Conservation (phyloP, 1,140 invertebrate genomes). For the Drosophila eugracilis region DNA sequence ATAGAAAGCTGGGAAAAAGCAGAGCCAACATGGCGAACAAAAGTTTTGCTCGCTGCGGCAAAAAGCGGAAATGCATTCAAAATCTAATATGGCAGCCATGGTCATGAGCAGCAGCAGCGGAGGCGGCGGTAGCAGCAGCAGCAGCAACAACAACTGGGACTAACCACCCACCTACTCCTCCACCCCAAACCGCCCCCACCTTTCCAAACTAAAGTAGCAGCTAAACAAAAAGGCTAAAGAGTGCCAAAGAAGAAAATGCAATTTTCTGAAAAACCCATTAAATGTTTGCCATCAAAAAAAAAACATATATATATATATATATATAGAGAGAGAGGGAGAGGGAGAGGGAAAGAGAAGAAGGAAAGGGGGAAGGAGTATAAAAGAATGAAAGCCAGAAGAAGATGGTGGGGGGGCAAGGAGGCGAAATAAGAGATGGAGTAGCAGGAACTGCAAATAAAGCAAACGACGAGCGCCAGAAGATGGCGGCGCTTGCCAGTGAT, state of each 20-base stretch:
- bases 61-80: slow-evolving; percentile 84
- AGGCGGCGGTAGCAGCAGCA: slow-evolving; percentile 42
- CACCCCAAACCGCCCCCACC: slow-evolving; percentile 1
- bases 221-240: slow-evolving; percentile 79
- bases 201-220: slow-evolving; percentile 63
- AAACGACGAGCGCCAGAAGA: slow-evolving; percentile 62
- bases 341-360: background rate
- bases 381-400: slow-evolving; percentile 37
- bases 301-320: slow-evolving; percentile 17
- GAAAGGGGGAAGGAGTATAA: slow-evolving; percentile 15
- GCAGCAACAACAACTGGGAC: slow-evolving; percentile 28
- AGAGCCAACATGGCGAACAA: slow-evolving; percentile 74
- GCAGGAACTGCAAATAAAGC: slow-evolving; percentile 73
- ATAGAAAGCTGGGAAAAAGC: background rate
- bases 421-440: slow-evolving; percentile 31
- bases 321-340: slow-evolving; percentile 12
- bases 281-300: slow-evolving; percentile 75
- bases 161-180: background rate
- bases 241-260: slow-evolving; percentile 84
- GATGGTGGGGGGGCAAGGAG: slow-evolving; percentile 8
- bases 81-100: slow-evolving; percentile 85
- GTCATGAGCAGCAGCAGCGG: slow-evolving; percentile 76
- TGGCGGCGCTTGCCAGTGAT: slow-evolving; percentile 49
- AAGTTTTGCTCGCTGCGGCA: slow-evolving; percentile 78
- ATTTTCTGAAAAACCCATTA: slow-evolving; percentile 85